phyloP scores from a whole-genome alignment of 35 echinoderm and acorn worm species.

The Apostichopus californicus region DNA sequence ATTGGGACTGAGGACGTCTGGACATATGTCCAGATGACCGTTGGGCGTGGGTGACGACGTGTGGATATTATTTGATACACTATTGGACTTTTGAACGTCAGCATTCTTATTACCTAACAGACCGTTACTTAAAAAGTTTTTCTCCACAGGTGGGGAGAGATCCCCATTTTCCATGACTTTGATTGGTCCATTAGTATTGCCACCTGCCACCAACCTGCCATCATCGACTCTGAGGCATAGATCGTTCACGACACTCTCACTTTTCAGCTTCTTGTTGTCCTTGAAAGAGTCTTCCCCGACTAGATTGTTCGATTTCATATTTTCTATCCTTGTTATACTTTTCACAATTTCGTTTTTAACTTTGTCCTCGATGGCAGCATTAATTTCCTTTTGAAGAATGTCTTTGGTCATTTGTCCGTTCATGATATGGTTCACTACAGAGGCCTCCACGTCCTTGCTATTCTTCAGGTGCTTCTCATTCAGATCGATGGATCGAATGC shows the following conservation, averaged over 20 bases:
- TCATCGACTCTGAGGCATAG: conserved; percentile 1
- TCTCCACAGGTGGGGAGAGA: background rate
- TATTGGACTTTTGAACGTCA: background rate
- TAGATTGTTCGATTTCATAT: background rate
- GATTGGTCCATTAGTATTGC: conserved; percentile 23
- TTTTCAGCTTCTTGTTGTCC: conserved; percentile 18
- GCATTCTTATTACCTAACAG: conserved; percentile 5
- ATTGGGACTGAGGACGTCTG: conserved; percentile 35
- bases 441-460: conserved; percentile 9
- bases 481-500: background rate
- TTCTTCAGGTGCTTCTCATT: conserved; percentile 25
- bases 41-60: background rate
- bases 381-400: conserved; percentile 29
- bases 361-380: conserved; percentile 33
- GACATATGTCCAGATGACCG: conserved; percentile 25
- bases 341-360: conserved; percentile 50
- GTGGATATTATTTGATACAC: background rate
- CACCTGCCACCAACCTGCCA: background rate
- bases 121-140: conserved; percentile 20
- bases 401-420: conserved; percentile 54
- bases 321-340: conserved; percentile 36
- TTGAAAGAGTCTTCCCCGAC: conserved; percentile 1
- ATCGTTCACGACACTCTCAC: background rate
- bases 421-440: conserved; percentile 52
- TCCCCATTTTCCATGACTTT: conserved; percentile 31